Conservation (phyloP, 2,113 vertebrate species). For the Leiothrix lutea region DNA sequence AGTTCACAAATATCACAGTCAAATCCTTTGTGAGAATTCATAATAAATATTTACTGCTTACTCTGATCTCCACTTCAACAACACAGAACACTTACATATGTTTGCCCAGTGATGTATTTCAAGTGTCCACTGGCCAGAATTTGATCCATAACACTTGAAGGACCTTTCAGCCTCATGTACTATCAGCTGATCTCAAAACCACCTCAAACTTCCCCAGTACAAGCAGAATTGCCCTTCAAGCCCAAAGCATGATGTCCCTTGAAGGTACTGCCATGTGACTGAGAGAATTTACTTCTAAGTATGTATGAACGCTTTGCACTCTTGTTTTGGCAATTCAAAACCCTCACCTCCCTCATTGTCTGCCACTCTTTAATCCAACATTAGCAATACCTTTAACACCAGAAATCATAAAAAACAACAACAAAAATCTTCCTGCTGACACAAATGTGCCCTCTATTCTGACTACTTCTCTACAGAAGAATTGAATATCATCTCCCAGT, state of each 20-base stretch:
- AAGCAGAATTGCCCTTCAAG: background rate
- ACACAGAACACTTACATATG: background rate
- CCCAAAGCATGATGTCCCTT: background rate
- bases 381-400: background rate
- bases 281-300: background rate
- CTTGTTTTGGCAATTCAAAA: background rate
- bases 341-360: too few relatives aligned
- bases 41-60: background rate
- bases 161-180: background rate
- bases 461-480: background rate
- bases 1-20: background rate
- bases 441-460: background rate
- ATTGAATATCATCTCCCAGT: background rate
- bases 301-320: background rate
- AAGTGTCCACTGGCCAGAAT: background rate
- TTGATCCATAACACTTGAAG: background rate
- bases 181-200: background rate
- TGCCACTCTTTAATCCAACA: background rate
- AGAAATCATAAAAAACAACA: background rate
- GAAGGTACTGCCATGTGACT: background rate
- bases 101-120: background rate
- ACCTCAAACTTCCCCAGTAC: background rate
- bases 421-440: background rate
- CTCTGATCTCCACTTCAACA: background rate
- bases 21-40: background rate